Conservation (phyloP, 1,140 invertebrate species). For the Panonychus citri region DNA sequence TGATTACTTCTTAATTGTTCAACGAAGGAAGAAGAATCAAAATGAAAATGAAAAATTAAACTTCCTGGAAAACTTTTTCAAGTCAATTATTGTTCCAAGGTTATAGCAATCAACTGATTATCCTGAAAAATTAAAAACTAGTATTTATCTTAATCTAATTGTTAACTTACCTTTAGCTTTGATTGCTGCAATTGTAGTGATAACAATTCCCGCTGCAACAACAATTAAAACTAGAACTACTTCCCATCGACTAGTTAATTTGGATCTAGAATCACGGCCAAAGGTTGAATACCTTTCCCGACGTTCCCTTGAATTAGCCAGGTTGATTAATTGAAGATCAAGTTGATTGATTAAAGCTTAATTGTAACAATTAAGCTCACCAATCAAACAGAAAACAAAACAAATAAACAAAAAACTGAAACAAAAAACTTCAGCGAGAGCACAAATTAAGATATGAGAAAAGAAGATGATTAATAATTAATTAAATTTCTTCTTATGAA, state of each 20-base stretch:
- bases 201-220: slow-evolving; percentile 4
- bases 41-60: no score
- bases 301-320: slow-evolving; percentile 1
- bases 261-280: neutral
- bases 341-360: no score
- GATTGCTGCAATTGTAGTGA: slow-evolving; percentile 7
- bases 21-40: no score
- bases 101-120: neutral
- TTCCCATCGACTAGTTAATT: slow-evolving; percentile 6
- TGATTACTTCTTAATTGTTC: no score
- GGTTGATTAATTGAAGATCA: neutral
- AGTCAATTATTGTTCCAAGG: neutral
- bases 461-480: no score
- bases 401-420: no score
- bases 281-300: slow-evolving; percentile 3
- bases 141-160: neutral
- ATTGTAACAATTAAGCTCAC: no score
- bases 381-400: no score
- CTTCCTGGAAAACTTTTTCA: no score
- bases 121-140: neutral
- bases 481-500: no score
- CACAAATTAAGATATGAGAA: no score
- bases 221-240: slow-evolving; percentile 6
- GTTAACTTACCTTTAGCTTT: slow-evolving; percentile 6
- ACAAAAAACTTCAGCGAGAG: no score